Evolutionary conservation across 1,140 invertebrate genomes (phyloP).

Genomic region (Atta cephalotes): DNA sequence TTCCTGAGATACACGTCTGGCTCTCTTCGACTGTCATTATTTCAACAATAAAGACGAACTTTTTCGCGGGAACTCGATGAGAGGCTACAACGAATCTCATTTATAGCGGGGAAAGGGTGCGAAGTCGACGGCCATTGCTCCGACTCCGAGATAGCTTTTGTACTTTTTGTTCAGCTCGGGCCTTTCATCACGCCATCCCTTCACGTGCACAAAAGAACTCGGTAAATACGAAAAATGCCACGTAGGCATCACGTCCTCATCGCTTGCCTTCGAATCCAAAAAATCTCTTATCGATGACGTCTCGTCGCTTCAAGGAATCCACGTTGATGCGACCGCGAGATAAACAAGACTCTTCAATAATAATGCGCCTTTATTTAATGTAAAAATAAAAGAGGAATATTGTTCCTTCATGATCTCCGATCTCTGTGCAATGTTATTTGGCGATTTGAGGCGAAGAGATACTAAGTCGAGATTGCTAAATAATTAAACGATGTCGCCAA

Average conservation of each 20-base stretch:
- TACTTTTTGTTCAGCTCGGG: conserved; percentile 50
- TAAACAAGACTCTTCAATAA: not conserved
- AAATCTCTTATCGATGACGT: conserved; percentile 51
- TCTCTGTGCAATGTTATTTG: not conserved
- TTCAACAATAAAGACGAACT: conserved; percentile 40
- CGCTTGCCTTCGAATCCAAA: conserved; percentile 30
- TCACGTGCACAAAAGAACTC: conserved; percentile 47
- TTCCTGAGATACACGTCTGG: not conserved
- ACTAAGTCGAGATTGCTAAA: not conserved
- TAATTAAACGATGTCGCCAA: conserved; percentile 29
- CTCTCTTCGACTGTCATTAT: conserved; percentile 34
- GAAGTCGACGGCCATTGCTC: conserved; percentile 57
- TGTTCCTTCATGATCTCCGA: not conserved
- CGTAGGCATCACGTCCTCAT: conserved; percentile 21
- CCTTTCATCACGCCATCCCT: conserved; percentile 54
- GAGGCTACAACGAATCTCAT: conserved; percentile 50
- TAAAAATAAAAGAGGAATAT: not conserved
- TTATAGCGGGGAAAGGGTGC: conserved; percentile 14
- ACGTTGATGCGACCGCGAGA: not conserved
- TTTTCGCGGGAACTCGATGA: conserved; percentile 8
- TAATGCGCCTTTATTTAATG: not conserved
- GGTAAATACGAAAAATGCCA: conserved; percentile 61
- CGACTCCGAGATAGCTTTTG: conserved; percentile 46
- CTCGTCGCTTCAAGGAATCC: not conserved
- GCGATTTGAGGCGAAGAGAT: not conserved